phyloP scores from a whole-genome alignment of 2,888 invertebrate genomes.

The Scaptomyza reducta region DNA sequence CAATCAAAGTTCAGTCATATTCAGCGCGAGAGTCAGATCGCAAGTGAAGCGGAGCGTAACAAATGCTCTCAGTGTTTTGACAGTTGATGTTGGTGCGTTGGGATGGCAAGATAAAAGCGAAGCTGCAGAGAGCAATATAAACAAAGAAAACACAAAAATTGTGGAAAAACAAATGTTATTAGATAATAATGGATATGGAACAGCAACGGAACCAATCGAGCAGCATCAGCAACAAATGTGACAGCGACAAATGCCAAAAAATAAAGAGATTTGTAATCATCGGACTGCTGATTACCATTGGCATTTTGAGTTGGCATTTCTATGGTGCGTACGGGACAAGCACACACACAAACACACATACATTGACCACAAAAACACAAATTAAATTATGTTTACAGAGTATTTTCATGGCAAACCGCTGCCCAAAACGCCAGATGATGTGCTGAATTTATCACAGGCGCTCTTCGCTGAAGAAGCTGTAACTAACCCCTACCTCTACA shows the following conservation, averaged over 20 bases:
- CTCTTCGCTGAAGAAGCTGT: constrained; percentile 69
- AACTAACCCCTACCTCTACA: constrained; percentile 65
- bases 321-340: constrained; percentile 63
- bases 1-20: constrained; percentile 34
- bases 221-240: constrained; percentile 44
- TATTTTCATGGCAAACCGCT: constrained; percentile 75
- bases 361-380: not conserved
- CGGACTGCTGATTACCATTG: constrained; percentile 64
- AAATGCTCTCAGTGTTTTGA: constrained; percentile 34
- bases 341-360: not conserved
- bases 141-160: constrained; percentile 29
- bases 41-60: constrained; percentile 28
- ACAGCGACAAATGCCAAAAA: constrained; percentile 70
- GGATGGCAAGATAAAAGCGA: constrained; percentile 36
- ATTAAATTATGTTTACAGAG: constrained; percentile 51
- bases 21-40: constrained; percentile 55
- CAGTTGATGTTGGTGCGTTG: constrained; percentile 43
- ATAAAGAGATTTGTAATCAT: constrained; percentile 72
- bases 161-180: constrained; percentile 48
- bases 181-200: constrained; percentile 55
- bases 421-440: constrained; percentile 60
- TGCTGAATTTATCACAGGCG: constrained; percentile 60
- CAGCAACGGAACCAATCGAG: constrained; percentile 40
- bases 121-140: constrained; percentile 25
- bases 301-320: constrained; percentile 78